Percentiles rank a stretch among this genome's conserved stretches.
These are phyloP conservation scores for Hippocampus abdominalis DNA, from an alignment of 2,113 vertebrate species.

Conservation along the genomic window DNA sequence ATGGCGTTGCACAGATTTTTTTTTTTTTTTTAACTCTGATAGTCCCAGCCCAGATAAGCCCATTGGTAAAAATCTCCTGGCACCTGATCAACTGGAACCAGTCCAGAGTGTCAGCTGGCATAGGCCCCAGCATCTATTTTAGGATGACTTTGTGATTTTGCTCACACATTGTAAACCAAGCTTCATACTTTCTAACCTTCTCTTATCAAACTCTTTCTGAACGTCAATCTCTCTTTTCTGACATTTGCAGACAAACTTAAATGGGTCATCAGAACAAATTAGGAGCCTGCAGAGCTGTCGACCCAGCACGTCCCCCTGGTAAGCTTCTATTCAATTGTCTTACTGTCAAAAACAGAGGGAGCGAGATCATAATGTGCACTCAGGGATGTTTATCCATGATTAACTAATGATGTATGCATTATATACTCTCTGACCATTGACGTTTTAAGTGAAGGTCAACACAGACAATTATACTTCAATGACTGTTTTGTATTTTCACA, in stretches of 20 bases:
- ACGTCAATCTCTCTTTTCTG: slow-evolving; percentile 11
- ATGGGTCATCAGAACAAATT: slow-evolving; percentile 17
- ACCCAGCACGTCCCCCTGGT: slow-evolving; percentile 33
- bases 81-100: too few relatives aligned
- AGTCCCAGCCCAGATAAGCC: too few relatives aligned
- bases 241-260: slow-evolving; percentile 49
- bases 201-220: not conserved
- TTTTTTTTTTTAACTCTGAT: not conserved
- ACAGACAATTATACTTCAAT: not conserved
- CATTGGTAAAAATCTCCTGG: too few relatives aligned
- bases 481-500: too few relatives aligned
- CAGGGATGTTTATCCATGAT: too few relatives aligned
- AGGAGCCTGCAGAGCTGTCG: slow-evolving; percentile 14
- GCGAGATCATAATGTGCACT: too few relatives aligned
- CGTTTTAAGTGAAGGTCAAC: not conserved
- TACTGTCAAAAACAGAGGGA: not conserved
- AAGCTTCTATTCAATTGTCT: slow-evolving; percentile 17
- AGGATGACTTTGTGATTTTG: not conserved
- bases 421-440: not conserved
- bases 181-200: not conserved
- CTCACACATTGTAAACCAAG: not conserved
- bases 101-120: too few relatives aligned
- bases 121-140: not conserved
- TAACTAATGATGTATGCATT: not conserved
- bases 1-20: not conserved